Base-by-base conservation (phyloP, 2,888 invertebrate genomes). In the Ariolimax columbianus region DNA sequence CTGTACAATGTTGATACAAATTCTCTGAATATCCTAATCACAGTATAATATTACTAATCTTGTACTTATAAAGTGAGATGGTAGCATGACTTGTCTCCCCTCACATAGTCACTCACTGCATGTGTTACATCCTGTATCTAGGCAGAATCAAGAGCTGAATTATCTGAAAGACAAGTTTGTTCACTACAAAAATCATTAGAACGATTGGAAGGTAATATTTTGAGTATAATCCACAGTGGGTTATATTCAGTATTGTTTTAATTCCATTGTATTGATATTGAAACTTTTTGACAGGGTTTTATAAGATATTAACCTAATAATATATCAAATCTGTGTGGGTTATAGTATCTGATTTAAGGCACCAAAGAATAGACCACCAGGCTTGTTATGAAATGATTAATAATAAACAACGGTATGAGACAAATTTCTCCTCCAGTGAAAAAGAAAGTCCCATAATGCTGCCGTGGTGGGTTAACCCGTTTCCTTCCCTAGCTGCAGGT, bases 111-210 rank as follows among this genome's bases (percentile, higher is more conserved):
- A 78, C 70, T 79, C 47, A 83, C 78, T 77, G 87, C 88, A 87
- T 86, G 86, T 79, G 80, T 85, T 86, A 79, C 79, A 59, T 88
- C 77, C 33, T 77, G 63, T 83, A 84, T 75, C 55, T 88, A 92
- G 92, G 89, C 88, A 86, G 90, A 90, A 86, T 68, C 84, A 55
- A 89, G 91, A 47, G 86, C 89, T 82, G 91, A 92, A 72, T 82
- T 86, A 17, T 88, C 89, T 33, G 91, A 91, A 77, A 86, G 90
- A 78, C 89, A 89, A 81, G 88, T 88, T 55, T 81, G 40, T 66
- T 84, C 86, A 79, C 87, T 90, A 75, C 88, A 89, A 86, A 83
- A 86, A 82, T 86, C 88, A 33, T 70, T 88, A 73, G 90, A 90
- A n/a, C 80, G 85, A 40, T 38, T 89, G 68, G 91, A 91, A 91